A percentile compares a stretch with the other conserved stretches of the same genome.
phyloP scores from a whole-genome alignment of 2,888 invertebrate genomes.

The Mythimna lalbum region DNA sequence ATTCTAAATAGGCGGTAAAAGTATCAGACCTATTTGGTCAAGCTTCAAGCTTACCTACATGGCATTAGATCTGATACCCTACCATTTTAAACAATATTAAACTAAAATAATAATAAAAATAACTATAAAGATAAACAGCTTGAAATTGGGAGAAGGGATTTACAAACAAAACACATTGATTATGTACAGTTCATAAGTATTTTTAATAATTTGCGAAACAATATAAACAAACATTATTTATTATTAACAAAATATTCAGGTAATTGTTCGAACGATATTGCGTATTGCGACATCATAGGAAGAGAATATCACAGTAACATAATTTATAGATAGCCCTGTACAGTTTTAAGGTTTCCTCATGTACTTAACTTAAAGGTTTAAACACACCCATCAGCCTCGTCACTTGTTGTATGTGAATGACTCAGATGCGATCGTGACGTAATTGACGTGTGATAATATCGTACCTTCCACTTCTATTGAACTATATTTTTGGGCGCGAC shows the following conservation, averaged over 20 bases:
- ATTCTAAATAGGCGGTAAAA: too few relatives aligned
- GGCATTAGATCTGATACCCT: not conserved
- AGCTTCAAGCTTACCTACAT: not conserved
- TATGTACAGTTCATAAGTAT: conserved; percentile 68
- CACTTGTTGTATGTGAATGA: not conserved
- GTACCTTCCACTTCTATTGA: not conserved
- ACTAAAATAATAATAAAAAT: too few relatives aligned
- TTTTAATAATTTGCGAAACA: conserved; percentile 69
- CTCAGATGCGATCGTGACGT: not conserved
- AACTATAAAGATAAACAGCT: not conserved
- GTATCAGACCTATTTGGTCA: not conserved
- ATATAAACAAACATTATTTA: conserved; percentile 70
- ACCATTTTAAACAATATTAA: not conserved
- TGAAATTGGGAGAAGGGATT: not conserved
- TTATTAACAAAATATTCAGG: conserved; percentile 78
- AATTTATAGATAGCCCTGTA: conserved; percentile 66
- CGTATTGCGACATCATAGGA: conserved; percentile 77
- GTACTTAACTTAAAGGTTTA: conserved; percentile 6
- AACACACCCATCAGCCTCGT: not conserved
- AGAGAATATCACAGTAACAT: conserved; percentile 86
- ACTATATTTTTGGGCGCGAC: not conserved
- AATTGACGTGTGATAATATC: not conserved
- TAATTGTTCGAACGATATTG: conserved; percentile 73
- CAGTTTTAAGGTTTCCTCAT: conserved; percentile 25
- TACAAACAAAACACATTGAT: conserved; percentile 51